Evolutionary conservation across 1,140 invertebrate species (phyloP).

Genomic region (Nomia melanderi): DNA sequence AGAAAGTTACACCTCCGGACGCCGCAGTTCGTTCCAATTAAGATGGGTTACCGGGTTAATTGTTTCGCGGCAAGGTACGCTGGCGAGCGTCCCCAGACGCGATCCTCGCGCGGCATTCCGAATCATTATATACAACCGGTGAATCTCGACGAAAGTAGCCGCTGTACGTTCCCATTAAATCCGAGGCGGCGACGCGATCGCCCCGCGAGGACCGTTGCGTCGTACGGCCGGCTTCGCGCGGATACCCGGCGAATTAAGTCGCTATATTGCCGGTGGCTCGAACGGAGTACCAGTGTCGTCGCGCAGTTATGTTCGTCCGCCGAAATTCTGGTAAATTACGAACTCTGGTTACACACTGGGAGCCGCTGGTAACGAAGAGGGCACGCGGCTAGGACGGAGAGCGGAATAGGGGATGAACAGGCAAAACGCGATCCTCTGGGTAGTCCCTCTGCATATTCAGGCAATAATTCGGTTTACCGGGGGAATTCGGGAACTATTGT

Average conservation of each 20-base stretch:
- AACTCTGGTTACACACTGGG: constrained; percentile 53
- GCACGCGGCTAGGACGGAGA: too few species aligned
- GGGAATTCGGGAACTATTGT: not conserved
- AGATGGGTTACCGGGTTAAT: too few species aligned
- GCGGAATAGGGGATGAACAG: not conserved
- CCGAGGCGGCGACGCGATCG: constrained; percentile 45
- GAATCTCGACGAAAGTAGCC: constrained; percentile 42
- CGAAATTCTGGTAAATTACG: constrained; percentile 58
- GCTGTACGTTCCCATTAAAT: constrained; percentile 63
- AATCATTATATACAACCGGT: constrained; percentile 11
- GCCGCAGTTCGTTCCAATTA: too few species aligned
- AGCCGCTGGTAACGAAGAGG: not conserved
- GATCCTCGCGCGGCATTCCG: too few species aligned
- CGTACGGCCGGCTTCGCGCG: constrained; percentile 16
- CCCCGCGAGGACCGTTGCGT: constrained; percentile 40
- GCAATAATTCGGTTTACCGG: constrained; percentile 42
- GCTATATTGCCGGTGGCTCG: constrained; percentile 49
- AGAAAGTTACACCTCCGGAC: too few species aligned
- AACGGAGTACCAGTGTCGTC: constrained; percentile 23
- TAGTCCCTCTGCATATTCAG: constrained; percentile 30
- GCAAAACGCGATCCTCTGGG: constrained; percentile 17
- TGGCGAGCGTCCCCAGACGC: too few species aligned
- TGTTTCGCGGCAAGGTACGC: constrained; percentile 22
- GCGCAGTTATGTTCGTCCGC: not conserved
- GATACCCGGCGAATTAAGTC: constrained; percentile 55